These are phyloP conservation scores for Lophius piscatorius DNA, from an alignment of 2,113 vertebrate genomes.

Conservation along the genomic window DNA sequence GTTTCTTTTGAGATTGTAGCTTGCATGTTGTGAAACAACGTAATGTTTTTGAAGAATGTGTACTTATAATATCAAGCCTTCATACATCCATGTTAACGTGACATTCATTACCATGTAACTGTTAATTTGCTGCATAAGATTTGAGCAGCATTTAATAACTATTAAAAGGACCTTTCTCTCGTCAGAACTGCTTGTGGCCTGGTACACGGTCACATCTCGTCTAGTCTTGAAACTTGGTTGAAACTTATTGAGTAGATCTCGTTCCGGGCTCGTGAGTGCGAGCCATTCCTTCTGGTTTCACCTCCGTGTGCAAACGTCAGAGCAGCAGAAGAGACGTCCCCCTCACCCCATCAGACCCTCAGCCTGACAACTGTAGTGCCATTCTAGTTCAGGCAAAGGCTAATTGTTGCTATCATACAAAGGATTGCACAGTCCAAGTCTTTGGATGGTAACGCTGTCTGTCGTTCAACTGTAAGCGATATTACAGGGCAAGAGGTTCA, in stretches of 20 bases:
- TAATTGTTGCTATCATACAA: constrained; percentile 67
- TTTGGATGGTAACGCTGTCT: constrained; percentile 52
- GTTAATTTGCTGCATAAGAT: too few relatives aligned
- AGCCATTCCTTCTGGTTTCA: constrained; percentile 52
- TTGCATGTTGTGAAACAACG: too few relatives aligned
- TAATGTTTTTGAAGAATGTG: too few relatives aligned
- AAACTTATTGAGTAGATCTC: constrained; percentile 47
- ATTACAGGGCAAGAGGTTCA: constrained; percentile 44
- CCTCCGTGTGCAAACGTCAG: constrained; percentile 71
- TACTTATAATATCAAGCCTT: too few relatives aligned
- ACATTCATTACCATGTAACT: too few relatives aligned
- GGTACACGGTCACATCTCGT: constrained; percentile 61
- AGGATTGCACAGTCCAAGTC: constrained; percentile 63
- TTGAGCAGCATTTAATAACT: background rate
- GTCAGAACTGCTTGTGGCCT: constrained; percentile 30
- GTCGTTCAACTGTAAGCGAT: constrained; percentile 68
- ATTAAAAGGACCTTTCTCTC: too few relatives aligned
- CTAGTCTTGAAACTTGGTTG: constrained; percentile 62
- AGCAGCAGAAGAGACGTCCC: constrained; percentile 66
- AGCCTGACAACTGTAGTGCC: constrained; percentile 64
- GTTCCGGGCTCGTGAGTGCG: constrained; percentile 28
- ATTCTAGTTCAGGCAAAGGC: constrained; percentile 76
- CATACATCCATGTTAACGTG: too few relatives aligned
- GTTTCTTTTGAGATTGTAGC: too few relatives aligned
- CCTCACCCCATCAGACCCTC: constrained; percentile 71